These are phyloP conservation scores for Stegana nigrithorax DNA, from an alignment of 2,888 invertebrate species.

Conservation along the genomic window DNA sequence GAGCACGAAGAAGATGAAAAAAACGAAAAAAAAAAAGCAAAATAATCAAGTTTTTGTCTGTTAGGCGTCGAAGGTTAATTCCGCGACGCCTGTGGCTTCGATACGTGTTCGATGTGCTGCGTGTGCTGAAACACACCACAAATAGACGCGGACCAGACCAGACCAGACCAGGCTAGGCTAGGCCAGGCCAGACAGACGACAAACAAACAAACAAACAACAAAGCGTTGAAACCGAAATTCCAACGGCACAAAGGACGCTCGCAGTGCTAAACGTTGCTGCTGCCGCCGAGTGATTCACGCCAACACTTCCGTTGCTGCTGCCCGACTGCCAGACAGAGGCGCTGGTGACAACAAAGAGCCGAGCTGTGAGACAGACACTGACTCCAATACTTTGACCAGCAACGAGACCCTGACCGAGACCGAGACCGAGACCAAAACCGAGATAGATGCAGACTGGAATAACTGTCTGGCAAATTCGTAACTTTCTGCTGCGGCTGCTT, in stretches of 20 bases:
- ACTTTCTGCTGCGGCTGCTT: conserved; percentile 36
- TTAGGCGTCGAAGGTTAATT: conserved; percentile 16
- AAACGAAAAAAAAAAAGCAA: too few relatives aligned
- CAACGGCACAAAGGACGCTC: background rate
- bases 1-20: too few relatives aligned
- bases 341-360: too few relatives aligned
- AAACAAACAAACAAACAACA: conserved; percentile 9
- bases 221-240: conserved; percentile 51
- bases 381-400: too few relatives aligned
- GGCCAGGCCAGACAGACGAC: background rate
- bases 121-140: too few relatives aligned
- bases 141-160: too few relatives aligned
- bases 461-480: conserved; percentile 46
- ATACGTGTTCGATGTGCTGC: too few relatives aligned
- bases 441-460: conserved; percentile 24
- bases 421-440: too few relatives aligned
- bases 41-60: too few relatives aligned
- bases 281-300: conserved; percentile 42
- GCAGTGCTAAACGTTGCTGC: conserved; percentile 21
- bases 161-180: background rate
- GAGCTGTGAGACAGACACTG: too few relatives aligned
- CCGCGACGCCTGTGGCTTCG: background rate
- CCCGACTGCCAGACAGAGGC: too few relatives aligned
- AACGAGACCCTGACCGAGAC: too few relatives aligned
- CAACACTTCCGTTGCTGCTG: conserved; percentile 22